Percentiles rank a stretch among this genome's conserved stretches.
These are phyloP conservation scores for Sebastes goodei DNA, from an alignment of 2,797 vertebrate species.

Conservation along the genomic window DNA sequence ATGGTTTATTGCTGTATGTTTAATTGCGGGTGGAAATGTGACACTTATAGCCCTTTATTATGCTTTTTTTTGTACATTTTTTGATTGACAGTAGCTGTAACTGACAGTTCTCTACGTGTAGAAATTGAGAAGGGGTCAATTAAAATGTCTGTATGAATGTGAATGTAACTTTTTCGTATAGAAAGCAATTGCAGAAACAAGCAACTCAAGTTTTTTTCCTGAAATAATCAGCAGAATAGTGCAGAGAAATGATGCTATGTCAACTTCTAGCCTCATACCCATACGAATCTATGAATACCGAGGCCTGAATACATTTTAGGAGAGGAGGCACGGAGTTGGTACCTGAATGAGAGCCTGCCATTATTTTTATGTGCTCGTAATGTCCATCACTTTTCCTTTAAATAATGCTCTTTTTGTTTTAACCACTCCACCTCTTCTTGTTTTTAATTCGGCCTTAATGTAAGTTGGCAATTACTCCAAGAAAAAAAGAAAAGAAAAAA, in stretches of 20 bases:
- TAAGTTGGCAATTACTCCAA: conserved; percentile 47
- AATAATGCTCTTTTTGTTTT: conserved; percentile 32
- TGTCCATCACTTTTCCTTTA: background rate
- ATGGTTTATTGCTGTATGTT: conserved; percentile 27
- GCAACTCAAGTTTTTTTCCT: background rate
- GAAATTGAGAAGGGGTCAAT: background rate
- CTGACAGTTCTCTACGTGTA: background rate
- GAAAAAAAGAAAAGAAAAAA: background rate
- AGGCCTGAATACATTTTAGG: background rate
- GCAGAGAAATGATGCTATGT: background rate
- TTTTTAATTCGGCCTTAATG: conserved; percentile 40
- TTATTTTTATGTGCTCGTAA: background rate
- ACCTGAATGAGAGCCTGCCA: background rate
- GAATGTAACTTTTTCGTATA: background rate
- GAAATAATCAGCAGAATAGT: background rate
- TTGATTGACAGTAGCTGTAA: background rate
- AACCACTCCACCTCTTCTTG: background rate
- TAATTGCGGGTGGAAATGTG: conserved; percentile 5
- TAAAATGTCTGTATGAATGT: background rate
- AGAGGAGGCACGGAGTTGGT: background rate
- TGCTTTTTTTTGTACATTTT: background rate
- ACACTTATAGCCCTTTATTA: background rate
- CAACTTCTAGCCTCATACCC: background rate
- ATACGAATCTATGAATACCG: background rate
- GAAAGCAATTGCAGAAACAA: background rate